phyloP scores from a whole-genome alignment of 2,797 vertebrate genomes.

The Hyperoplus immaculatus region DNA sequence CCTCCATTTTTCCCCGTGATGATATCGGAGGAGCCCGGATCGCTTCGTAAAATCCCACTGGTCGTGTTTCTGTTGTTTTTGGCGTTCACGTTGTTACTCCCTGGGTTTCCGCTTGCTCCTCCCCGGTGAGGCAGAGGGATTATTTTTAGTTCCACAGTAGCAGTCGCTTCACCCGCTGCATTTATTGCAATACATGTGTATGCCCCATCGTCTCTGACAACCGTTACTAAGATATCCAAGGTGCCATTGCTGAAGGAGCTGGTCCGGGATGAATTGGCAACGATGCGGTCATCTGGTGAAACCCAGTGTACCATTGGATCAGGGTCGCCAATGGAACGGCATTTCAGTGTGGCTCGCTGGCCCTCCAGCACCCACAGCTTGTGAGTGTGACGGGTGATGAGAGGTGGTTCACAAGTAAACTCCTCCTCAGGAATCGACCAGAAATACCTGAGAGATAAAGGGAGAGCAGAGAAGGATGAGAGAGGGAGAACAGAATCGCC shows the following conservation, averaged over 20 bases:
- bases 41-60: conserved; percentile 83
- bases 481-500: neutral
- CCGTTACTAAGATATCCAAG: conserved; percentile 91
- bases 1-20: conserved; percentile 85
- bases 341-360: conserved; percentile 91
- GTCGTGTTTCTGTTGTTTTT: conserved; percentile 81
- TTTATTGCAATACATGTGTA: conserved; percentile 95
- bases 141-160: conserved; percentile 90
- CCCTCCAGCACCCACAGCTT: conserved; percentile 94
- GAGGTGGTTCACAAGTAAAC: conserved; percentile 93
- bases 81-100: conserved; percentile 71
- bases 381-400: conserved; percentile 94
- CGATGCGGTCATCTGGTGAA: conserved; percentile 92
- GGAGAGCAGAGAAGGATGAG: conserved; percentile 5
- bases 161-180: conserved; percentile 92
- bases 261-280: conserved; percentile 91
- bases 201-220: conserved; percentile 89
- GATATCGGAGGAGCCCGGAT: conserved; percentile 87
- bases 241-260: conserved; percentile 93
- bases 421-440: conserved; percentile 95
- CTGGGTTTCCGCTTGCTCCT: conserved; percentile 70
- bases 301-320: conserved; percentile 94
- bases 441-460: conserved; percentile 85
- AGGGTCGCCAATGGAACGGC: conserved; percentile 92
- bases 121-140: conserved; percentile 91